phyloP scores from a whole-genome alignment of 2,888 invertebrate genomes.

The Harpalus rubripes region DNA sequence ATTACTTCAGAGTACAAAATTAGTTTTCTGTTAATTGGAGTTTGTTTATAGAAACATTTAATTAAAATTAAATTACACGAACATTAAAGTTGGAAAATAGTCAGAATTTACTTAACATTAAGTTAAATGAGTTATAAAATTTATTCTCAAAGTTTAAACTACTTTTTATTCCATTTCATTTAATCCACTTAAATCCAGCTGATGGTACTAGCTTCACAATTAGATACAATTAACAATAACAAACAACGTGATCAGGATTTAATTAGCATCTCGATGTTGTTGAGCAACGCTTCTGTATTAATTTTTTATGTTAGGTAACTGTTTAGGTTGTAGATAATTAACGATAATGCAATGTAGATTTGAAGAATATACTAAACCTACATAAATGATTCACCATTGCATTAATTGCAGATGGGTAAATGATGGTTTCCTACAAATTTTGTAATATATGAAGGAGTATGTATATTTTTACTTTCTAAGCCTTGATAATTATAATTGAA shows the following conservation, averaged over 20 bases:
- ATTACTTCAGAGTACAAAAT: too few relatives aligned
- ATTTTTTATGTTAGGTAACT: not conserved
- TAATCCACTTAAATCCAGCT: not conserved
- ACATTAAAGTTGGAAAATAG: not conserved
- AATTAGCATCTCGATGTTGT: constrained; percentile 38
- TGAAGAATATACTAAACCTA: constrained; percentile 3
- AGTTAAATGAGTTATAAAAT: constrained; percentile 4
- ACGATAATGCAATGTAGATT: not conserved
- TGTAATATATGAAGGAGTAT: constrained; percentile 6
- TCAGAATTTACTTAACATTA: not conserved
- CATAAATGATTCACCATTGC: not conserved
- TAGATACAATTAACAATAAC: constrained; percentile 29
- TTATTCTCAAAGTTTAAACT: not conserved
- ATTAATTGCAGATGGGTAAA: not conserved
- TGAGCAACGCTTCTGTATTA: constrained; percentile 22
- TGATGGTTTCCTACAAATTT: not conserved
- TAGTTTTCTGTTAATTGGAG: not conserved
- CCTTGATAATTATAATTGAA: not conserved
- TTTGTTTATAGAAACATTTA: not conserved
- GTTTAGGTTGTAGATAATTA: constrained; percentile 1
- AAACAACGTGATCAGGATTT: constrained; percentile 3
- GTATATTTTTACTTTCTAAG: constrained; percentile 3
- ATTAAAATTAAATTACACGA: not conserved
- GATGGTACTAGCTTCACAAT: not conserved
- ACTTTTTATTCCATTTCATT: not conserved